Conservation (phyloP, 2,797 vertebrate genomes). For the Arrhamphus sclerolepis region DNA sequence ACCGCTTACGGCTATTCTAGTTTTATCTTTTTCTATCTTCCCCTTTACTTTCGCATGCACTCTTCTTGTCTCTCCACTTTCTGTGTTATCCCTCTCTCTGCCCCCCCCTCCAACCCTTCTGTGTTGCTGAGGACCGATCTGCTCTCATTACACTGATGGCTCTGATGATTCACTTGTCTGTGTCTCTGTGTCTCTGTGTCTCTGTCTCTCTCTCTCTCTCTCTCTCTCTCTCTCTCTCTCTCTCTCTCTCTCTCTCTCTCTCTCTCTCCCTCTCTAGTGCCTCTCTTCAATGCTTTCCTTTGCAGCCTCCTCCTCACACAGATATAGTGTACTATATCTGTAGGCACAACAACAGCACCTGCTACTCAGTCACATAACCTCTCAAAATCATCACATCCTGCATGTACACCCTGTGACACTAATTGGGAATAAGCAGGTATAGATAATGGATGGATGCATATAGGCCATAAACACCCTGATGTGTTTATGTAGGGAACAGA, state of each 20-base stretch:
- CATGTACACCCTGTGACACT: too few relatives aligned
- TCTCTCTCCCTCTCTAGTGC: constrained; percentile 49
- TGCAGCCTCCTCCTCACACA: constrained; percentile 55
- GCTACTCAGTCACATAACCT: constrained; percentile 49
- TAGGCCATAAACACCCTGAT: constrained; percentile 17
- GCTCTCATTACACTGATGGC: constrained; percentile 79
- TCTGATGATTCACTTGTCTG: constrained; percentile 78
- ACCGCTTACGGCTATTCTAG: neutral
- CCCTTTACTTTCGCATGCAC: constrained; percentile 3
- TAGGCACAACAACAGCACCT: constrained; percentile 47
- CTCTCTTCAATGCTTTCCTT: constrained; percentile 64
- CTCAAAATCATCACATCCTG: constrained; percentile 17
- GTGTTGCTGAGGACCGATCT: constrained; percentile 60
- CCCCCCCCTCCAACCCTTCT: constrained; percentile 16
- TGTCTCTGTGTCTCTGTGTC: too few relatives aligned
- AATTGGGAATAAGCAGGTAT: too few relatives aligned
- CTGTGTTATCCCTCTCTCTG: constrained; percentile 7
- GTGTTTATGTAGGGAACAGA: constrained; percentile 22
- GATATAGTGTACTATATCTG: constrained; percentile 50
- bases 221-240: constrained; percentile 58
- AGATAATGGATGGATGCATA: neutral
- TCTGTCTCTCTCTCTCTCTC: constrained; percentile 53
- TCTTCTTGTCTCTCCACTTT: constrained; percentile 7
- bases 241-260: constrained; percentile 53
- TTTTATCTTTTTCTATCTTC: constrained; percentile 16